Percentiles rank a stretch among this genome's conserved stretches.
Conservation (phyloP, 2,888 invertebrate genomes). For the Vesta saturnalis region DNA sequence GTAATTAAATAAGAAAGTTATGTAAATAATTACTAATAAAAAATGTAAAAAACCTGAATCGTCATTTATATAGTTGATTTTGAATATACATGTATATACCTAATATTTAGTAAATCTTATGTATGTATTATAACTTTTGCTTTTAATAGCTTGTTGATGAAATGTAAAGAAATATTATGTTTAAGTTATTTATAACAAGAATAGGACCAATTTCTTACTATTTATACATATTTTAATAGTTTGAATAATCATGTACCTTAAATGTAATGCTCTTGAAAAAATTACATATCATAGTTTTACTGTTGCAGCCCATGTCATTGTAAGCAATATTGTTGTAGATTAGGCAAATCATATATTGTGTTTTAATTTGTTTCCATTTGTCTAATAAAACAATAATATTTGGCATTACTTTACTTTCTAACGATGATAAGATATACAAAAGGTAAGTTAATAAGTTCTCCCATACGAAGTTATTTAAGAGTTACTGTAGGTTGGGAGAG, state of each 20-base stretch:
- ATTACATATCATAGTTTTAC: conserved; percentile 34
- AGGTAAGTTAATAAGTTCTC: too few relatives aligned
- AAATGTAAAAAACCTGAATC: too few relatives aligned
- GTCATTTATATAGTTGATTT: too few relatives aligned
- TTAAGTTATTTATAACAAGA: conserved; percentile 52
- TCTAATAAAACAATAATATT: conserved; percentile 17
- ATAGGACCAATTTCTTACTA: conserved; percentile 62
- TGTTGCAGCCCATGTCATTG: conserved; percentile 24
- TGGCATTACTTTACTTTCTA: neutral
- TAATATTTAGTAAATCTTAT: neutral
- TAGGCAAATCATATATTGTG: conserved; percentile 21
- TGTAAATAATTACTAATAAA: neutral
- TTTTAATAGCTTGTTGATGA: neutral
- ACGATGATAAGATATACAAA: neutral
- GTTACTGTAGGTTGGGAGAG: too few relatives aligned
- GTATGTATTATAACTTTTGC: neutral
- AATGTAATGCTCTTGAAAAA: conserved; percentile 25
- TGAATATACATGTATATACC: neutral
- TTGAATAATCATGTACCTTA: conserved; percentile 17
- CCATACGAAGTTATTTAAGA: too few relatives aligned
- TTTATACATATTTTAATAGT: conserved; percentile 50
- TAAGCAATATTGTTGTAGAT: conserved; percentile 25
- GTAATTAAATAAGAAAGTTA: neutral
- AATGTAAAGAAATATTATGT: neutral
- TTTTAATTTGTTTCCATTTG: conserved; percentile 22